Evolutionary conservation across 2,888 invertebrate species (phyloP).

Genomic region (Leptopilina myrica): DNA sequence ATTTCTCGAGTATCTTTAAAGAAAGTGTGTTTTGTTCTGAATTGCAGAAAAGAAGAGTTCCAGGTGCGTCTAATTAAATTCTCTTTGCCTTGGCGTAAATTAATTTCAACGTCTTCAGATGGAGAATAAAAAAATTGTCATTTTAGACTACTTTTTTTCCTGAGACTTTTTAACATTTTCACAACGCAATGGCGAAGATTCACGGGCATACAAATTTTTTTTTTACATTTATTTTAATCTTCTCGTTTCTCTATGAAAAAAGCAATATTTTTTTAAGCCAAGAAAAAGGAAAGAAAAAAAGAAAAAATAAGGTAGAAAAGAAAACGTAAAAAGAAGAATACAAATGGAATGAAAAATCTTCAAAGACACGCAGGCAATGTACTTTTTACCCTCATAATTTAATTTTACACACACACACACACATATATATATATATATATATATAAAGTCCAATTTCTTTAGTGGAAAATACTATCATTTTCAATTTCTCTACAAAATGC

Average conservation of each 20-base stretch:
- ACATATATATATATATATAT: background rate
- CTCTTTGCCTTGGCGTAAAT: background rate
- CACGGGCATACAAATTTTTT: background rate
- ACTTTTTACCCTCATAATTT: background rate
- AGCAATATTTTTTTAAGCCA: slow-evolving; percentile 11
- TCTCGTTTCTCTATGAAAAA: background rate
- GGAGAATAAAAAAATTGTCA: background rate
- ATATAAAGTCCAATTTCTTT: background rate
- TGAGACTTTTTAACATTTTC: background rate
- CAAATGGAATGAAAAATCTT: background rate
- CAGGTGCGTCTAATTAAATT: slow-evolving; percentile 13
- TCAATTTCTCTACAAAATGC: background rate
- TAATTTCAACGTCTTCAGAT: slow-evolving; percentile 12
- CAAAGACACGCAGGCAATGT: slow-evolving; percentile 4
- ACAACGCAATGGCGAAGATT: background rate
- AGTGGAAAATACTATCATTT: background rate
- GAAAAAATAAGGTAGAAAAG: background rate
- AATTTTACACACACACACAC: too few species aligned
- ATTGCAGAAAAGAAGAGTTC: background rate
- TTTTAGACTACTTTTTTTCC: background rate
- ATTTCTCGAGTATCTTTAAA: background rate
- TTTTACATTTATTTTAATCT: slow-evolving; percentile 6
- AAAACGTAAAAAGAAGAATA: background rate
- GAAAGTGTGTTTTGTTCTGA: background rate
- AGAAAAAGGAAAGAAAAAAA: background rate